Evolutionary conservation across 2,888 invertebrate species (phyloP).

Genomic region (Macaria notata): DNA sequence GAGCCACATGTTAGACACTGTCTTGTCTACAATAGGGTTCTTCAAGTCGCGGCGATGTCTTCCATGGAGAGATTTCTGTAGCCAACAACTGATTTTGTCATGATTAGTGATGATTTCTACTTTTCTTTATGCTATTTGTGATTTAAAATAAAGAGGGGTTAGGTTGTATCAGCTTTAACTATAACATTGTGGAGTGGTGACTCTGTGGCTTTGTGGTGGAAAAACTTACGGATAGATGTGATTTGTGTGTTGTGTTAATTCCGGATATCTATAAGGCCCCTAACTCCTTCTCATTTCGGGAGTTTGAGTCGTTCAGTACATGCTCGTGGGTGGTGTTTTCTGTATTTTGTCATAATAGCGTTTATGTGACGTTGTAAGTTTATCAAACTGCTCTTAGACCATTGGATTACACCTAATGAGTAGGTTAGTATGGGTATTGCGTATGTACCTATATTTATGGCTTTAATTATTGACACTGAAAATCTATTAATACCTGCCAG

Average conservation of each 20-base stretch:
- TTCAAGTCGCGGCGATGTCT: neutral
- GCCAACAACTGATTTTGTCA: neutral
- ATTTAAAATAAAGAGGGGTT: neutral
- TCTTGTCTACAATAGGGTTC: neutral
- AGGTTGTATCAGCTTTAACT: neutral
- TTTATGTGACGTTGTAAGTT: neutral
- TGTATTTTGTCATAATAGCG: neutral
- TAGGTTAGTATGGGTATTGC: neutral
- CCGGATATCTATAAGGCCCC: neutral
- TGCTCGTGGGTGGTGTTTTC: neutral
- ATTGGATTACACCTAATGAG: neutral
- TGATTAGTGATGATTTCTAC: neutral
- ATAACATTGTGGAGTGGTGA: neutral
- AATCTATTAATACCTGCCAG: too few species aligned
- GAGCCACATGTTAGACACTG: neutral
- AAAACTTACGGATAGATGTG: neutral
- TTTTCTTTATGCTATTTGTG: neutral
- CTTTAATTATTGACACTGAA: neutral
- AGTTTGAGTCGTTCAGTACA: neutral
- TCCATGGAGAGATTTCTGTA: neutral
- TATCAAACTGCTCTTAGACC: neutral
- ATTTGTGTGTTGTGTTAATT: neutral
- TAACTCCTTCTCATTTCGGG: neutral
- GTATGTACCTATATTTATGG: neutral
- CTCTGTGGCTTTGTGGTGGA: neutral